phyloP scores from a whole-genome alignment of 2,113 vertebrate species.

The Puntigrus tetrazona region DNA sequence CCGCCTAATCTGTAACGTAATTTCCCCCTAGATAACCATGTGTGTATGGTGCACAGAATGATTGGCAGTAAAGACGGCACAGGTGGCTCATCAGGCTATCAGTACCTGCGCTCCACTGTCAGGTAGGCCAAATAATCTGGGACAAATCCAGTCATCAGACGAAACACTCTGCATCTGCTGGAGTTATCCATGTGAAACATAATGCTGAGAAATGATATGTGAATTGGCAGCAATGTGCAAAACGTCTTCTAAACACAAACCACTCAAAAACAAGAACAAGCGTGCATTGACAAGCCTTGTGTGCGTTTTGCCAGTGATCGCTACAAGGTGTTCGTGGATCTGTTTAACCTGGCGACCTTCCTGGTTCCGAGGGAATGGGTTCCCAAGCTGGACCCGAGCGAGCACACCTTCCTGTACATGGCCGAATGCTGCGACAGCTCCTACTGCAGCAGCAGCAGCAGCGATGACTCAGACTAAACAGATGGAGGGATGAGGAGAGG shows the following conservation, averaged over 20 bases:
- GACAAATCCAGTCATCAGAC: constrained; percentile 17
- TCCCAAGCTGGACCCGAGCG: constrained; percentile 87
- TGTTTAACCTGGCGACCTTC: constrained; percentile 95
- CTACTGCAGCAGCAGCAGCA: constrained; percentile 96
- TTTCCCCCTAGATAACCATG: constrained; percentile 85
- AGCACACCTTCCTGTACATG: constrained; percentile 89
- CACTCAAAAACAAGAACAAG: background rate
- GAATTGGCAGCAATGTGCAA: background rate
- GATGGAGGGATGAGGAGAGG: background rate
- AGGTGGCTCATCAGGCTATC: constrained; percentile 93
- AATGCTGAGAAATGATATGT: background rate
- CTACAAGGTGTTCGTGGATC: constrained; percentile 97
- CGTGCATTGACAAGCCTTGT: background rate
- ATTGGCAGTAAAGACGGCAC: constrained; percentile 93
- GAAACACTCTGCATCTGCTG: background rate
- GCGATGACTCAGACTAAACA: constrained; percentile 89
- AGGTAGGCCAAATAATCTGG: constrained; percentile 73
- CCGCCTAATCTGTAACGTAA: background rate
- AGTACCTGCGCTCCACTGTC: constrained; percentile 93
- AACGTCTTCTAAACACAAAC: background rate
- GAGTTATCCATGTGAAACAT: background rate
- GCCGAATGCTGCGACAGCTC: constrained; percentile 94
- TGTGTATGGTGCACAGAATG: constrained; percentile 97
- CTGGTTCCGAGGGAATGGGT: constrained; percentile 92
- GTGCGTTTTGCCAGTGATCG: constrained; percentile 82